Evolutionary conservation across 2,797 vertebrate species (phyloP).

Genomic region (Odontamblyopus lacepedii): DNA sequence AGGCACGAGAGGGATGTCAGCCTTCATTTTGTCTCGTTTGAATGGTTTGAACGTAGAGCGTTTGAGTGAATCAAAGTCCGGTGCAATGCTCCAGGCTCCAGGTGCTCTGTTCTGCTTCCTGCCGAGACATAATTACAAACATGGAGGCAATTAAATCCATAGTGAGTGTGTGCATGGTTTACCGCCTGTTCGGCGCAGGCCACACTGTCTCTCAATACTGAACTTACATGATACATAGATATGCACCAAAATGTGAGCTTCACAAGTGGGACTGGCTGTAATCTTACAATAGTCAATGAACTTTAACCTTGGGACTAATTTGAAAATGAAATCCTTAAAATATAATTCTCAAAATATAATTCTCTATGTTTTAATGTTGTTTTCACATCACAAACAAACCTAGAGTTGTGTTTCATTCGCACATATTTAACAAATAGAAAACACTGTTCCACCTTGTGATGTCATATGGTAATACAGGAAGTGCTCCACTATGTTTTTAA

Average conservation of each 20-base stretch:
- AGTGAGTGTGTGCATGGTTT: conserved; percentile 33
- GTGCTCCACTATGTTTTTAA: too few species aligned
- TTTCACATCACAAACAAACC: too few species aligned
- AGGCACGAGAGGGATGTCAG: conserved; percentile 31
- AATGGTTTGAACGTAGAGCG: conserved; percentile 49
- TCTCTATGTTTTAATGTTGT: too few species aligned
- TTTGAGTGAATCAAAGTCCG: conserved; percentile 71
- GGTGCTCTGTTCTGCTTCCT: conserved; percentile 71
- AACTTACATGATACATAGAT: conserved; percentile 7
- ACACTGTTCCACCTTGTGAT: too few species aligned
- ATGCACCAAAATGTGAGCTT: not conserved
- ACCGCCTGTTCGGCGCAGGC: conserved; percentile 9
- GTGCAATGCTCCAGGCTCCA: conserved; percentile 71
- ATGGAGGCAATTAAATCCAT: conserved; percentile 72
- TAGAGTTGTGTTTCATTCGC: too few species aligned
- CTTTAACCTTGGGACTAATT: too few species aligned
- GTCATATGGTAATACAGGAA: too few species aligned
- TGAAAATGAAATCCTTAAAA: too few species aligned
- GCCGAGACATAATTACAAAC: conserved; percentile 73
- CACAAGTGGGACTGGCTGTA: too few species aligned
- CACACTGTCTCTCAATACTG: conserved; percentile 19
- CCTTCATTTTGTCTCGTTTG: conserved; percentile 47
- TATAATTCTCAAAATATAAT: too few species aligned
- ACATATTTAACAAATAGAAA: too few species aligned
- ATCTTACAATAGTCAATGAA: too few species aligned